phyloP scores from a whole-genome alignment of 2,113 vertebrate species.

The Salvator merianae region DNA sequence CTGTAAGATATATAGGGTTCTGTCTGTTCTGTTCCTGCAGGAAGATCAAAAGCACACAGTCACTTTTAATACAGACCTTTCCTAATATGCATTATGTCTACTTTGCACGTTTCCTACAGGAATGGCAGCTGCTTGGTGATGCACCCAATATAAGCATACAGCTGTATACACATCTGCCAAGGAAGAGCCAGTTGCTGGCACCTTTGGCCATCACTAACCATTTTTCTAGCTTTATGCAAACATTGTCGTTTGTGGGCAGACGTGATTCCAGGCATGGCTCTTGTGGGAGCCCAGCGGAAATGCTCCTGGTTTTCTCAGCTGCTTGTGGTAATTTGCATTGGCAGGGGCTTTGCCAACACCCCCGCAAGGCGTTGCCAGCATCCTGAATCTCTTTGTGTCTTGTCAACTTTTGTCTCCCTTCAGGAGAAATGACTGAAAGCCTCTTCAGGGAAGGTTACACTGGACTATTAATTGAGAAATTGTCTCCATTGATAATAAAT shows the following conservation, averaged over 20 bases:
- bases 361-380: not conserved
- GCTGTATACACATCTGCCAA: not conserved
- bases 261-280: constrained; percentile 20
- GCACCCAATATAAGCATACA: not conserved
- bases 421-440: not conserved
- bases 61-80: not conserved
- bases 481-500: not conserved
- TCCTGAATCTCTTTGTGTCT: not conserved
- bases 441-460: not conserved
- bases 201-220: not conserved
- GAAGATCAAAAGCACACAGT: not conserved
- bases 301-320: constrained; percentile 15
- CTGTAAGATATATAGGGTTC: too few species aligned
- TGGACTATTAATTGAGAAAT: not conserved
- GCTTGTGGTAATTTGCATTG: constrained; percentile 12
- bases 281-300: constrained; percentile 13
- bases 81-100: not conserved
- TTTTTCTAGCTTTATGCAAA: constrained; percentile 22
- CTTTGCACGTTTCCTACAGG: not conserved
- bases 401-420: not conserved
- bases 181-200: not conserved
- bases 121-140: not conserved
- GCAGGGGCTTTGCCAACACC: not conserved
- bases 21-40: not conserved
- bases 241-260: constrained; percentile 16